phyloP scores from a whole-genome alignment of 2,797 vertebrate genomes.

The Hybognathus amarus region DNA sequence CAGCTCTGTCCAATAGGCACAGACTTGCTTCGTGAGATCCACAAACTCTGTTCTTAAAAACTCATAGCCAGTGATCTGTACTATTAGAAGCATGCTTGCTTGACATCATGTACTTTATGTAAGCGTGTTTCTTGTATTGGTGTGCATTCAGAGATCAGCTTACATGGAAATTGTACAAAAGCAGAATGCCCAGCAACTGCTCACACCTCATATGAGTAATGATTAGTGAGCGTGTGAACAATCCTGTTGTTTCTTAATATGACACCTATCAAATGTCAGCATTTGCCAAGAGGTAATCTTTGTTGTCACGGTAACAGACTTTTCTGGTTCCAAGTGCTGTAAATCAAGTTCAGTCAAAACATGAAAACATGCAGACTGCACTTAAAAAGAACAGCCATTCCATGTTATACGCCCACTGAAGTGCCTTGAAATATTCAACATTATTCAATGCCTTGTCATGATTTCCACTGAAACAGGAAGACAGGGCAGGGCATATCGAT shows the following conservation, averaged over 20 bases:
- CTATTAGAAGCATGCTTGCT: not conserved
- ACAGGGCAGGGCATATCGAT: too few species aligned
- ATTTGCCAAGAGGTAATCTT: not conserved
- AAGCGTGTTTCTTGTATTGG: not conserved
- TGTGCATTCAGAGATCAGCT: not conserved
- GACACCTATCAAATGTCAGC: conserved; percentile 3
- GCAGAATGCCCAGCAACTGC: not conserved
- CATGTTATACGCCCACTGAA: too few species aligned
- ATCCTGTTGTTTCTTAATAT: not conserved
- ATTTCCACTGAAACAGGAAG: too few species aligned
- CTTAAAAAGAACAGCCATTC: not conserved
- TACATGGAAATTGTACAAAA: not conserved
- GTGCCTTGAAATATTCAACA: too few species aligned
- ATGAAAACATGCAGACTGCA: not conserved
- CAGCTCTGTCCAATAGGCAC: not conserved
- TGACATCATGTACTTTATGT: not conserved
- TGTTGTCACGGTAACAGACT: not conserved
- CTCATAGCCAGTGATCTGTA: not conserved
- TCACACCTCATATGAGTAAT: not conserved
- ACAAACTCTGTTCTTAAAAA: not conserved
- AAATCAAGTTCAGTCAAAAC: conserved; percentile 5
- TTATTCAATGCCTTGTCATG: too few species aligned
- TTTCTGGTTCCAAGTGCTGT: not conserved
- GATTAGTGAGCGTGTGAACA: not conserved
- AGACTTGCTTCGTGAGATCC: not conserved